Evolutionary conservation across 2,888 invertebrate species (phyloP), one percentile per base, ranked within the genome.

Genomic region (Calameuta idolon): DNA sequence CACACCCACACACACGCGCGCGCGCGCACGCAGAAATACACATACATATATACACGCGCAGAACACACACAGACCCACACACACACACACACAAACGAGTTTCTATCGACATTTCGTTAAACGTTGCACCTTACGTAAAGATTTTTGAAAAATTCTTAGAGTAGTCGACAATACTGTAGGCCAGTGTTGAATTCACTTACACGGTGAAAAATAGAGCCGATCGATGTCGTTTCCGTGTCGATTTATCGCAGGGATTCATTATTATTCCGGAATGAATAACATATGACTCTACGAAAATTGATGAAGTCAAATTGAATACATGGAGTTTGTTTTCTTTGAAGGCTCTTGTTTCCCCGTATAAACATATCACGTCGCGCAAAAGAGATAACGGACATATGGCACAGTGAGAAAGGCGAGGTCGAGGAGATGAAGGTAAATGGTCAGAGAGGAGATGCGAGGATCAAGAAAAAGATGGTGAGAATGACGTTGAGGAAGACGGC

Each of bases 81-180:
- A 83, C 83, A 83, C 34, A 34, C 11, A 75, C 76, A 79, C 76
- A 76, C 81, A 82, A 83, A 33, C 79, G 81, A 84, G 82, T 87
- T 87, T 86, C 82, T 85, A 86, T 86, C 79, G 79, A 35, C 34
- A 83, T 85, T 87, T 84, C 83, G 83, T 86, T 86, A 82, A 84
- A 5, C 80, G 83, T 85, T 86, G 81, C 84, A 85, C 82, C 77
- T 82, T 77, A 85, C 81, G 83, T 80, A 34, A 30, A 30, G 82
- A 80, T 80, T 83, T 83, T 76, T 33, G 71, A 71, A 33, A 81
- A 82, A 81, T 82, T 85, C 79, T 78, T 71, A 71, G 71, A 5
- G 30, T 71, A 71, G 30, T 71, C 30, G 71, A 71, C 31, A 15
- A 9, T 5, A 71, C 33, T 71, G 12, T 30, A 9, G 23, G 30